Evolutionary conservation across 2,113 vertebrate genomes (phyloP), one percentile per base, ranked within the genome.

Genomic region (Atherinomorus stipes): DNA sequence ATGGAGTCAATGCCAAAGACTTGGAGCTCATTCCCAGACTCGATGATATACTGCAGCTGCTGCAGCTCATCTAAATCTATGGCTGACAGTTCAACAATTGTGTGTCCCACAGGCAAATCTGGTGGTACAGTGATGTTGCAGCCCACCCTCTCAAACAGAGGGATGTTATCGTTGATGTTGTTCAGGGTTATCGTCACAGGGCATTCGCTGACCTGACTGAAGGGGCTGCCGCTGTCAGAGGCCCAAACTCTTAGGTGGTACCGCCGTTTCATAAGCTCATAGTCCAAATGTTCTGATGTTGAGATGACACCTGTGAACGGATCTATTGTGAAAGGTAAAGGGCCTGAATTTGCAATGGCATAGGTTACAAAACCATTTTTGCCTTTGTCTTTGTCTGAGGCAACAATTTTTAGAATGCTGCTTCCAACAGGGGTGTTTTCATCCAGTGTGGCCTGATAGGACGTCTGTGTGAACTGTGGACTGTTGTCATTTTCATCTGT

Each of bases 121-220:
- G 79, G 80, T 4, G 93, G 95, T 25, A 99, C 87, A 2, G 94
- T 96, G 65, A 91, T 92, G 11, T 95, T 97, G 88, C 98, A 99
- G 63, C 93, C 95, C n/a, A 96, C 92, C 44, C 93, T 95, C 85
- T 99, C 97, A 88, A 99, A 98, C 77, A 96, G 81, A 1, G 98
- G 98, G 18, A 89, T 19, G 1, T 99, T 99, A 80, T 99, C 98
- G 1, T 99, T 99, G 79, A 97, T 61, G 15, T 99, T 99, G 91
- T 93, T 96, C 71, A 99, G 94, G 2, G 92, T 94, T 9, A 99
- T 95, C 7, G 95, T 96, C 38, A 97, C 92, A 0, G 94, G 91
- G 28, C 96, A 95, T 76, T 99, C 97, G 0, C 91, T 95, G 81
- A 97, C 95, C 34, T 88, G 96, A 70, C 91, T 95, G 84, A 96